Percentiles rank a stretch among this genome's conserved stretches.
Evolutionary conservation across 2,888 invertebrate species (phyloP).

Genomic region (Drosophila fungiperda): DNA sequence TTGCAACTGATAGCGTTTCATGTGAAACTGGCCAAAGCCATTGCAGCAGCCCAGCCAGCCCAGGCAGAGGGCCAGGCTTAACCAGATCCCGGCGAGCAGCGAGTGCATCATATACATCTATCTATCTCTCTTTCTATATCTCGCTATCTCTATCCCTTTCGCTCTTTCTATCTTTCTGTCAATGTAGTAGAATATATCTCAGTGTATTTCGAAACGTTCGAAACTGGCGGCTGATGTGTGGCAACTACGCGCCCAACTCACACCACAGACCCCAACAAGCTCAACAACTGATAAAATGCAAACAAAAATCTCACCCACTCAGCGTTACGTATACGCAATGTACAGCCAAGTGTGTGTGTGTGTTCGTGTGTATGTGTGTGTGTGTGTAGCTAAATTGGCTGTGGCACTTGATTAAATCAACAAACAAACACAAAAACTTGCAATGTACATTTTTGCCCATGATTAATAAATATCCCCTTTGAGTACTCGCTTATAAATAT

Average conservation of each 20-base stretch:
- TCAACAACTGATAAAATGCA: constrained; percentile 12
- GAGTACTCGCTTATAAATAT: constrained; percentile 14
- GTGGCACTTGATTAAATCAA: constrained; percentile 75
- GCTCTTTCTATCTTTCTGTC: background rate
- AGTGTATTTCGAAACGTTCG: constrained; percentile 11
- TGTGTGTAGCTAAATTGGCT: constrained; percentile 59
- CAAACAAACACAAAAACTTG: constrained; percentile 59
- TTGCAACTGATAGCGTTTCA: constrained; percentile 79
- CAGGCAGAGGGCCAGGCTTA: constrained; percentile 54
- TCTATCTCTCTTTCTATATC: background rate
- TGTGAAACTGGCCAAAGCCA: constrained; percentile 81
- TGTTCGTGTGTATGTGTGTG: constrained; percentile 15
- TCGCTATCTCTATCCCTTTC: background rate
- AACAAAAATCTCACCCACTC: constrained; percentile 15
- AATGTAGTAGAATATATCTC: constrained; percentile 1
- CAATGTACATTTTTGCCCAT: constrained; percentile 61
- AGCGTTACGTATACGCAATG: constrained; percentile 73
- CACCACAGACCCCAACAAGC: constrained; percentile 48
- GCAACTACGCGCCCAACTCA: constrained; percentile 74
- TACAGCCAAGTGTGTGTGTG: constrained; percentile 21
- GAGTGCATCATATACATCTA: constrained; percentile 55
- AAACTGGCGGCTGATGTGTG: constrained; percentile 60
- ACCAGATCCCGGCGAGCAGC: constrained; percentile 43
- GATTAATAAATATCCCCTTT: constrained; percentile 45
- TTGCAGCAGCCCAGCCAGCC: constrained; percentile 48